Percentiles rank a stretch among this genome's conserved stretches.
These are phyloP conservation scores for Xanthorhoe designata DNA, from an alignment of 2,888 invertebrate species.

Conservation along the genomic window DNA sequence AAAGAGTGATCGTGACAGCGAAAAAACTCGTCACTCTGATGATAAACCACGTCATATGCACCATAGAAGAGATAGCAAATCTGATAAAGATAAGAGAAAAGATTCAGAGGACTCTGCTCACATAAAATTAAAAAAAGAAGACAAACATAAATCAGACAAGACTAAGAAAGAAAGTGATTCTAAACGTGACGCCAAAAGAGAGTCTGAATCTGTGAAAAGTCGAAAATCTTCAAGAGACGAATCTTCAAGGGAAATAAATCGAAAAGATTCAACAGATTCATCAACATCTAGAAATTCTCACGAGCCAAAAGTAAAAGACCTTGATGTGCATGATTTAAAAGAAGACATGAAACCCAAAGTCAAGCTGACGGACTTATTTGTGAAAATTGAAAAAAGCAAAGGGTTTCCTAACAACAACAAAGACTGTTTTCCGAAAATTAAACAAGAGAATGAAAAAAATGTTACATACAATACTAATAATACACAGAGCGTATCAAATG, in stretches of 20 bases:
- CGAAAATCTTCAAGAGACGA: slow-evolving; percentile 80
- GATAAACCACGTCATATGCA: slow-evolving; percentile 80
- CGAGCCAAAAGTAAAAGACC: slow-evolving; percentile 68
- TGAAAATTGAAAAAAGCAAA: slow-evolving; percentile 82
- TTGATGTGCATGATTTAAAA: slow-evolving; percentile 67
- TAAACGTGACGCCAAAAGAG: slow-evolving; percentile 78
- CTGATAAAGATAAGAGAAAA: slow-evolving; percentile 71
- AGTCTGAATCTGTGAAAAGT: slow-evolving; percentile 66
- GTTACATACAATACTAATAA: slow-evolving; percentile 3
- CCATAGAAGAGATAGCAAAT: slow-evolving; percentile 74
- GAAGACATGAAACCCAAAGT: slow-evolving; percentile 69
- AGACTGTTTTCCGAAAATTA: slow-evolving; percentile 54
- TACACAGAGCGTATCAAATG: slow-evolving; percentile 28
- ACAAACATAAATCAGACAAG: slow-evolving; percentile 79
- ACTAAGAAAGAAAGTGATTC: slow-evolving; percentile 71
- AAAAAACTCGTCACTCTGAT: slow-evolving; percentile 62
- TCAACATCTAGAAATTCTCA: slow-evolving; percentile 77
- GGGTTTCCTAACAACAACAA: slow-evolving; percentile 52
- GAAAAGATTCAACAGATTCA: slow-evolving; percentile 83
- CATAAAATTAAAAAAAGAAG: slow-evolving; percentile 72
- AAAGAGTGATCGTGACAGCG: slow-evolving; percentile 62
- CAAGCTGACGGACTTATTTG: slow-evolving; percentile 77
- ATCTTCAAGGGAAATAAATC: slow-evolving; percentile 68
- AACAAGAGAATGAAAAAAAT: slow-evolving; percentile 62
- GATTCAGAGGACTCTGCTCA: slow-evolving; percentile 58